Evolutionary conservation across 1,140 invertebrate species (phyloP).

Genomic region (Aculops lycopersici): DNA sequence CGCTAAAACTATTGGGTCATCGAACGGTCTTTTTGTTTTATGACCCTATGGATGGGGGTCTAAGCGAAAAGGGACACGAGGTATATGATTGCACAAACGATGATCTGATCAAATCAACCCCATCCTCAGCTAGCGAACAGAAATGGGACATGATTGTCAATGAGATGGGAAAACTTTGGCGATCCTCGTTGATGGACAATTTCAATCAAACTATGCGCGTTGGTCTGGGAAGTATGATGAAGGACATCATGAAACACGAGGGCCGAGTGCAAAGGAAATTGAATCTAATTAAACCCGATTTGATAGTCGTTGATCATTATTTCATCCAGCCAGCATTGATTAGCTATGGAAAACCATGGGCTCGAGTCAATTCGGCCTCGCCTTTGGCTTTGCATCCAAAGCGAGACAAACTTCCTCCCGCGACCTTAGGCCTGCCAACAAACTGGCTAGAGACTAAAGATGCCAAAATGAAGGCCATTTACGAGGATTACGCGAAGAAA

Average conservation of each 20-base stretch:
- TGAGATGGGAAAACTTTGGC: not conserved
- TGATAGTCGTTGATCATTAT: constrained; percentile 5
- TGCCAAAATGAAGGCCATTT: not conserved
- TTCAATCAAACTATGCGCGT: constrained; percentile 1
- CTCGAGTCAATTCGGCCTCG: constrained; percentile 1
- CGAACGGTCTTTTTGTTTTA: constrained; percentile 3
- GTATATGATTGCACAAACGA: constrained; percentile 1
- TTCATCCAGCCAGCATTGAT: constrained; percentile 2
- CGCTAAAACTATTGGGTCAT: not conserved
- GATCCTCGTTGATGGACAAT: not conserved
- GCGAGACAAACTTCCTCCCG: not conserved
- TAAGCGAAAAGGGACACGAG: not conserved
- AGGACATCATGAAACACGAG: not conserved
- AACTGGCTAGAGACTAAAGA: not conserved
- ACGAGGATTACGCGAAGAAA: not conserved
- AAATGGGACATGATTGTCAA: not conserved
- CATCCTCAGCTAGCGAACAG: not conserved
- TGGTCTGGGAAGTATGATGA: not conserved
- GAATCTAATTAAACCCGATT: constrained; percentile 2
- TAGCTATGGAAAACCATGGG: constrained; percentile 1
- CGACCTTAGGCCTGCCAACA: not conserved
- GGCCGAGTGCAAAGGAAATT: constrained; percentile 1
- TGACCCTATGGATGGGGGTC: not conserved
- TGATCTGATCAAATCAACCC: not conserved
- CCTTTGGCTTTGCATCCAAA: constrained; percentile 2